Evolutionary conservation across 37 sponge, comb jelly and placozoan genomes (phyloP), one percentile per base, ranked within the genome.

Genomic region (Hexactinellida sp.): DNA sequence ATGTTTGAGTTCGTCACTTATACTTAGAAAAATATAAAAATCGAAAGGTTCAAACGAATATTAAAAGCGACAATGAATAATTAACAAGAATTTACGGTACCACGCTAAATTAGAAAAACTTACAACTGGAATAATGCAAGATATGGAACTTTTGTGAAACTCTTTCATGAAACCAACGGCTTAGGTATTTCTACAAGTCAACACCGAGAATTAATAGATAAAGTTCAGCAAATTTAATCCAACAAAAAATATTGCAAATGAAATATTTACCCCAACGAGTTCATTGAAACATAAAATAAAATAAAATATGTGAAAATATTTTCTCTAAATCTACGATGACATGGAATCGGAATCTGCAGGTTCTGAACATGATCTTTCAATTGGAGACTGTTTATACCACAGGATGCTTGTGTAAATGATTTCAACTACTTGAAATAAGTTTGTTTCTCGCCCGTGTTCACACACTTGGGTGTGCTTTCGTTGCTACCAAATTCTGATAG

Each of bases 401-500:
- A 63, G 3, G 76, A 28, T 63, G 76, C 30, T 63, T 63, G 25
- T 63, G 76, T 63, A 23, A 25, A 63, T 63, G 76, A 7, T 63
- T 63, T 21, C 76, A 28, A 25, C 76, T 7, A 63, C 76, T 7
- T 63, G 76, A 63, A 63, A 63, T n/a, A 3, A 63, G 13, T 25
- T 63, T 63, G 3, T 7, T 63, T 63, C 13, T 63, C 30, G 21
- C 76, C 21, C 76, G 16, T 63, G 21, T 63, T 63, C 76, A 63
- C 76, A 63, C 13, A 28, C 76, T 63, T 3, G 13, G 76, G 76
- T 63, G 34, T 63, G 13, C 34, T 63, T 63, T 63, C 76, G 76
- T 23, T 63, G 76, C 76, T 1, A 63, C 28, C 76, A 63, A 63
- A 63, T 63, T 63, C 76, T n/a, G 76, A 63, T 63, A 7, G 76